phyloP scores from a whole-genome alignment of 2,113 vertebrate genomes.

The Apodemus sylvaticus region DNA sequence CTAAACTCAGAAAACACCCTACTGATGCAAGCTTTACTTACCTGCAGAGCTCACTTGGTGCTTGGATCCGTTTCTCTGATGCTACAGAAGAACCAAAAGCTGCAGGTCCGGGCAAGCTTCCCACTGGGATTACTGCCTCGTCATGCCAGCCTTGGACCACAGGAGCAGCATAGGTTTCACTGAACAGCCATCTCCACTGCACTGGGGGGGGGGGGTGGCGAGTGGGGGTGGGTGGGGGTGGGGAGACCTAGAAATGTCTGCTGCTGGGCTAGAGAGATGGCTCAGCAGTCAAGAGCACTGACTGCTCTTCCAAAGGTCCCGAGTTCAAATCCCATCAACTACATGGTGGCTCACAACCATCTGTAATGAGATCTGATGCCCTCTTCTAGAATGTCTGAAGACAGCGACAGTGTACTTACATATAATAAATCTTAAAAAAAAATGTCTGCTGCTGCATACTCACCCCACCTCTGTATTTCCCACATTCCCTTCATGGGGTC shows the following conservation, averaged over 20 bases:
- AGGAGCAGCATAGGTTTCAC: not conserved
- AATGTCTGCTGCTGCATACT: not conserved
- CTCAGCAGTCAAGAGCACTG: too few species aligned
- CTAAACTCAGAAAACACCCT: not conserved
- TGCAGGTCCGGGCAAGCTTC: not conserved
- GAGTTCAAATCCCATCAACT: too few species aligned
- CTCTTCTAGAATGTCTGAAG: too few species aligned
- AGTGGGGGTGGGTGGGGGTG: too few species aligned
- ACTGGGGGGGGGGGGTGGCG: not conserved
- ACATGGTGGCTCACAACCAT: too few species aligned
- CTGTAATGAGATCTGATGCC: too few species aligned
- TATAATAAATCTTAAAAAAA: too few species aligned
- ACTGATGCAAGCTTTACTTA: not conserved
- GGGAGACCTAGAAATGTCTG: not conserved
- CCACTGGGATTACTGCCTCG: not conserved
- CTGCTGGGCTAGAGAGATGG: not conserved
- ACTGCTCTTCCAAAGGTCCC: too few species aligned
- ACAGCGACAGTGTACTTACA: too few species aligned
- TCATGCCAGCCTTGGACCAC: not conserved
- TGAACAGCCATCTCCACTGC: not conserved
- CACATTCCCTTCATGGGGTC: not conserved
- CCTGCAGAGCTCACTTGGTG: slow-evolving; percentile 23
- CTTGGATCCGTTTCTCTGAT: not conserved
- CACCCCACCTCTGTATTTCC: not conserved
- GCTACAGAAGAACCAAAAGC: not conserved